These are phyloP conservation scores for Chrysotoxum bicinctum DNA, from an alignment of 2,888 invertebrate genomes.

Conservation along the genomic window DNA sequence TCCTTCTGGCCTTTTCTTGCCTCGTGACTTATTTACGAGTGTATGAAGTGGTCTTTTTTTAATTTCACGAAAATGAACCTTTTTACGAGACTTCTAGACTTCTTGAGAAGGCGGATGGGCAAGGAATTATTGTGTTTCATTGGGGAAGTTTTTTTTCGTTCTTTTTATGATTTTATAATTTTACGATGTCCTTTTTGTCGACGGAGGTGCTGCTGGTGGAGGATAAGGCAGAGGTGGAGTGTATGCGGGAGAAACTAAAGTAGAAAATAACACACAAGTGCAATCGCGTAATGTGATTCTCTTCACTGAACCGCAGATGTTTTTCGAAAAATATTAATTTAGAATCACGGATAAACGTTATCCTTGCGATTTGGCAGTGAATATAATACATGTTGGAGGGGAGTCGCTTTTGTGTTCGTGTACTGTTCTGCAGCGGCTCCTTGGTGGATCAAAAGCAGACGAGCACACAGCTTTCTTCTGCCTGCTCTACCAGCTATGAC, in stretches of 20 bases:
- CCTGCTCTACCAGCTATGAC: conserved; percentile 43
- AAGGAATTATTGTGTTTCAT: conserved; percentile 50
- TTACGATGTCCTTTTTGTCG: conserved; percentile 50
- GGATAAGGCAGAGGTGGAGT: background rate
- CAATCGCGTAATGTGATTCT: conserved; percentile 65
- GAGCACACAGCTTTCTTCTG: conserved; percentile 1
- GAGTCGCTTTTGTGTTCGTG: background rate
- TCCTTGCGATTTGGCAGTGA: conserved; percentile 57
- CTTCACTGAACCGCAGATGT: conserved; percentile 66
- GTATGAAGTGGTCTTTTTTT: conserved; percentile 55
- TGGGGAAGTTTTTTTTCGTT: conserved; percentile 17
- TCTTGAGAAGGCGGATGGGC: conserved; percentile 20
- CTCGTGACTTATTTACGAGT: conserved; percentile 67
- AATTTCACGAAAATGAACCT: conserved; percentile 71
- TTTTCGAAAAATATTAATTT: conserved; percentile 72
- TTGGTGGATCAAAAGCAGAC: conserved; percentile 21
- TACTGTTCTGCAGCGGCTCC: background rate
- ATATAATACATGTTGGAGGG: conserved; percentile 2
- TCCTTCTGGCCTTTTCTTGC: conserved; percentile 5
- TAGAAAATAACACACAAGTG: conserved; percentile 36
- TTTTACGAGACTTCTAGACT: conserved; percentile 51
- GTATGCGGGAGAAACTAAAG: background rate
- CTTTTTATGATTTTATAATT: conserved; percentile 69
- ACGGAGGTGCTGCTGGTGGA: background rate
- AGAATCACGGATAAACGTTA: conserved; percentile 71